These are phyloP conservation scores for Thalpophila matura DNA, from an alignment of 2,888 invertebrate genomes.

Conservation along the genomic window DNA sequence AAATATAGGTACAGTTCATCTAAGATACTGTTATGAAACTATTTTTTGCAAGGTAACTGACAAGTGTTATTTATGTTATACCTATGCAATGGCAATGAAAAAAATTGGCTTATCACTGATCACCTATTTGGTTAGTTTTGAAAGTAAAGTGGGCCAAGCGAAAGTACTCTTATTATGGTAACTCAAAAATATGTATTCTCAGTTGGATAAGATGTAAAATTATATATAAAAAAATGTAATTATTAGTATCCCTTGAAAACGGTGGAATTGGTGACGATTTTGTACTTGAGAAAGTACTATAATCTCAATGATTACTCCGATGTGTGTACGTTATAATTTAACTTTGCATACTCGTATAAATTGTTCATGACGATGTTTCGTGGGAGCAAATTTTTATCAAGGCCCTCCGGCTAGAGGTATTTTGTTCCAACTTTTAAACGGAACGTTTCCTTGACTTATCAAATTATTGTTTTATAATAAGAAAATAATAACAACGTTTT, in stretches of 20 bases:
- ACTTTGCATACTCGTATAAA: background rate
- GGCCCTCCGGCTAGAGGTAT: background rate
- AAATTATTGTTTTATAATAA: constrained; percentile 10
- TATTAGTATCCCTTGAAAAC: background rate
- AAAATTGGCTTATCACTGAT: constrained; percentile 1
- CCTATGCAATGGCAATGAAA: constrained; percentile 18
- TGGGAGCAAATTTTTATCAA: background rate
- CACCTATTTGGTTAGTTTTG: constrained; percentile 4
- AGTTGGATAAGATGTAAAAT: background rate
- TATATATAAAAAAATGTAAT: background rate
- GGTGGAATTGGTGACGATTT: background rate
- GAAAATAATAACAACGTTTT: background rate
- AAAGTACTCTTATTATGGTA: background rate
- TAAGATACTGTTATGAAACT: constrained; percentile 1
- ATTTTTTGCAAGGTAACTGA: background rate
- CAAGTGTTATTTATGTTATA: constrained; percentile 3
- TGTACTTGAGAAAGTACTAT: background rate
- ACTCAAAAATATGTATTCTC: background rate
- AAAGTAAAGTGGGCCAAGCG: background rate
- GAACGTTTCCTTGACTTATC: background rate
- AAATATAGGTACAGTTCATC: constrained; percentile 7
- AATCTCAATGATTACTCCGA: background rate
- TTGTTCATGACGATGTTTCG: constrained; percentile 7
- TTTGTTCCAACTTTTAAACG: background rate
- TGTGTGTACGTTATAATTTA: constrained; percentile 6